phyloP scores from a whole-genome alignment of 92 coral and sea anemone species.

The Montipora capitata region DNA sequence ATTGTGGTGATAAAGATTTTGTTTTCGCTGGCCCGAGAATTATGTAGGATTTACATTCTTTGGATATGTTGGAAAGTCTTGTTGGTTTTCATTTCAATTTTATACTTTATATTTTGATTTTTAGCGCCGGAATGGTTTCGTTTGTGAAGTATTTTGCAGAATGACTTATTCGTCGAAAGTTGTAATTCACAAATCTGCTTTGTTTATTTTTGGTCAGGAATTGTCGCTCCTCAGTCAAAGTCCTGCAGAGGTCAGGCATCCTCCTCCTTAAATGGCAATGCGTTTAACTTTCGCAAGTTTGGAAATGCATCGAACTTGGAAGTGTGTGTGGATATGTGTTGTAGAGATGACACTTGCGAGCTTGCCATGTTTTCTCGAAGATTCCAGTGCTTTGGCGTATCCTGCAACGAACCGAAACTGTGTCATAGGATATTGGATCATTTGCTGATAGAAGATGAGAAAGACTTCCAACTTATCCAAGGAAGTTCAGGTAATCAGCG shows the following conservation, averaged over 20 bases:
- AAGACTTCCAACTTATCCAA: conserved; percentile 16
- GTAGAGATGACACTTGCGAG: conserved; percentile 75
- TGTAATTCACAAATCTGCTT: not conserved
- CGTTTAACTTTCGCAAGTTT: conserved; percentile 67
- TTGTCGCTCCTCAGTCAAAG: conserved; percentile 4
- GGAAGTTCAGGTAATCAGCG: conserved; percentile 30
- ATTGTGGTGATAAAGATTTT: not conserved
- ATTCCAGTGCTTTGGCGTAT: conserved; percentile 77
- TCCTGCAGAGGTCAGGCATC: conserved; percentile 29
- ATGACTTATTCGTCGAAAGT: not conserved
- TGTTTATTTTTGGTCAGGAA: conserved; percentile 35
- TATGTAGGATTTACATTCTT: not conserved
- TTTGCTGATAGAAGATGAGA: conserved; percentile 67
- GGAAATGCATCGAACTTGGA: conserved; percentile 70
- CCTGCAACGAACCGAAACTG: conserved; percentile 66
- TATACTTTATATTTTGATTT: too few species aligned
- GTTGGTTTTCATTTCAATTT: too few species aligned
- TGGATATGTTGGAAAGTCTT: not conserved
- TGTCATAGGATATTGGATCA: conserved; percentile 77
- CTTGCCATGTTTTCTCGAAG: conserved; percentile 72
- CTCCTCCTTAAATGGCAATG: conserved; percentile 32
- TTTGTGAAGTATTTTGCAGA: not conserved
- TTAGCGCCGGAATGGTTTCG: not conserved
- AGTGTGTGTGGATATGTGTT: conserved; percentile 73
- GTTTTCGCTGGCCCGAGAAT: not conserved